Conservation (phyloP, 37 sponge, comb jelly and placozoan genomes). For the Diacarnus erythraeanus region DNA sequence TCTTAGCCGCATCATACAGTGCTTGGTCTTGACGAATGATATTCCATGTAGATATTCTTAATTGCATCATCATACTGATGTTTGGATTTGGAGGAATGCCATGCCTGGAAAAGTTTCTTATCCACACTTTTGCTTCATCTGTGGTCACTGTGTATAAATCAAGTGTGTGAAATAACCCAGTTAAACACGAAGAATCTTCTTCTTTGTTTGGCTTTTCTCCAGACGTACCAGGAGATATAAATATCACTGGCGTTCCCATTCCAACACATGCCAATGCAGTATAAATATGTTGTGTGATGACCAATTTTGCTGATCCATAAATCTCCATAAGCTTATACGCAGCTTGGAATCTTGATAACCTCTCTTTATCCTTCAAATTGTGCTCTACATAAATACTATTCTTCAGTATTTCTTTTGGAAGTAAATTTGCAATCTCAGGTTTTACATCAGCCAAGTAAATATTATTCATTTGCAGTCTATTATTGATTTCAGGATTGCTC, state of each 20-base stretch:
- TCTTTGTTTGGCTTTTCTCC: not conserved
- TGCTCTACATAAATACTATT: too few species aligned
- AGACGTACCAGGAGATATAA: slow-evolving; percentile 12
- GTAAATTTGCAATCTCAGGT: too few species aligned
- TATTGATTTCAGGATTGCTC: too few species aligned
- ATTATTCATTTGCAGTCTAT: too few species aligned
- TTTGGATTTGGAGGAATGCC: slow-evolving; percentile 4
- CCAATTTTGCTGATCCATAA: slow-evolving; percentile 14
- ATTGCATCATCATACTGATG: not conserved
- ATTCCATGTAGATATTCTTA: not conserved
- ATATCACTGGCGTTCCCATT: slow-evolving; percentile 29
- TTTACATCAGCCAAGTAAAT: slow-evolving; percentile 2
- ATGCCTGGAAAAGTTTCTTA: not conserved
- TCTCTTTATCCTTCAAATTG: too few species aligned
- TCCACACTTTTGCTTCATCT: not conserved
- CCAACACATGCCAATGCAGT: slow-evolving; percentile 13
- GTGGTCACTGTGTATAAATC: not conserved
- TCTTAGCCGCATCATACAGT: slow-evolving; percentile 1
- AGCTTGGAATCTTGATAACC: not conserved
- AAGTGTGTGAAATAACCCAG: slow-evolving; percentile 2
- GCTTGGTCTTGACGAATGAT: not conserved
- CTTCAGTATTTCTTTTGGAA: too few species aligned
- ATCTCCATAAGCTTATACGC: not conserved
- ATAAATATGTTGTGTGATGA: slow-evolving; percentile 28
- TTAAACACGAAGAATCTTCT: not conserved